phyloP scores from a whole-genome alignment of 2,888 invertebrate genomes.

The Cheilosia vulpina region DNA sequence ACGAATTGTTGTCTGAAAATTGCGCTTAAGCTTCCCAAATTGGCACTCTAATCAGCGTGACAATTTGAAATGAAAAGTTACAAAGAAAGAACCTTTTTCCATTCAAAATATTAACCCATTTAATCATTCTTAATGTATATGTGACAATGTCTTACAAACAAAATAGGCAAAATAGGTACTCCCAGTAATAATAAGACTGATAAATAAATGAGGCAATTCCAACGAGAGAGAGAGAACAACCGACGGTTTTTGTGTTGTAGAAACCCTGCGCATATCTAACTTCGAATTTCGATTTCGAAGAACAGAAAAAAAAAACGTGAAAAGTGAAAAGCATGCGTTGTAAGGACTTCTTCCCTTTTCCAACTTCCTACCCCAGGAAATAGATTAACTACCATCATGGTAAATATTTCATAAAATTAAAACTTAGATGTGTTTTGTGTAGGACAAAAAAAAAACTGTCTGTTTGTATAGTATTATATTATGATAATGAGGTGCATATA shows the following conservation, averaged over 20 bases:
- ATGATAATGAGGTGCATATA: slow-evolving; percentile 71
- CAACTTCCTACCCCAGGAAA: slow-evolving; percentile 2
- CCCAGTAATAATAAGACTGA: background rate
- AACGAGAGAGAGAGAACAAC: slow-evolving; percentile 22
- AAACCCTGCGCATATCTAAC: slow-evolving; percentile 58
- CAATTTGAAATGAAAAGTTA: background rate
- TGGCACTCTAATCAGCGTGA: slow-evolving; percentile 11
- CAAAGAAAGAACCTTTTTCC: background rate
- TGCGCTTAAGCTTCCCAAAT: slow-evolving; percentile 7
- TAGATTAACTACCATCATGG: slow-evolving; percentile 58
- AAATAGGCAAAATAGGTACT: background rate
- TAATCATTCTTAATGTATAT: slow-evolving; percentile 11
- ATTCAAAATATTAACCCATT: slow-evolving; percentile 18
- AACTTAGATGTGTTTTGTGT: background rate
- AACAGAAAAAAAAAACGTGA: background rate
- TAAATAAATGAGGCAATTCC: slow-evolving; percentile 11
- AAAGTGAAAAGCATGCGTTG: slow-evolving; percentile 67
- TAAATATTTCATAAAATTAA: slow-evolving; percentile 42
- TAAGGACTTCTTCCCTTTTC: slow-evolving; percentile 25
- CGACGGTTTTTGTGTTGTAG: background rate
- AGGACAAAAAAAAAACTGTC: background rate
- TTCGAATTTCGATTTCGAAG: slow-evolving; percentile 61
- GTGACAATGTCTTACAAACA: slow-evolving; percentile 4
- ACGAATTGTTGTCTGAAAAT: background rate
- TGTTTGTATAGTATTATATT: slow-evolving; percentile 29